Base-by-base conservation (phyloP, 1,140 invertebrate species). In the Hylaeus volcanicus region DNA sequence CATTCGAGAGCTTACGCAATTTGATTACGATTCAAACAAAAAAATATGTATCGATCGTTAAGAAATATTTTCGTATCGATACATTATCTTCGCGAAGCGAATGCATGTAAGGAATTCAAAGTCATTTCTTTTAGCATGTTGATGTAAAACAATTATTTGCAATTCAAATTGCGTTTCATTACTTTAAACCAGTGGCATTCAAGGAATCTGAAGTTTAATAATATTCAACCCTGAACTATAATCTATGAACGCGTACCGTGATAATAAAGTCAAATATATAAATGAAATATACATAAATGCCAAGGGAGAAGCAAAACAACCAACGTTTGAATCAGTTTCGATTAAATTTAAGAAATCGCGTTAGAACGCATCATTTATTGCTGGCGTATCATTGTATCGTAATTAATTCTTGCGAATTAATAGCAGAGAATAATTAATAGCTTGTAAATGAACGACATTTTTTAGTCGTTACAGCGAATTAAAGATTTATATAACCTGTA, bases 121-220 rank as follows among this genome's bases (percentile, higher is more conserved):
- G 69, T 79, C 41, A 79, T 64, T 79, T 73, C 70, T 70, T 63
- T 73, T 63, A 39, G 2, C 61, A 41, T n/a, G 26, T n/a, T 56
- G 58, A 48, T 53, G n/a, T 43, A 64, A 63, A 55, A 45, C 39
- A 73, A 73, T 56, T 74, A 65, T 74, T 73, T 65, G 41, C 60
- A 73, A 56, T 79, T 73, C 51, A 79, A 79, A 79, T 77, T 51
- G 41, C n/a, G 45, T 14, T 45, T 15, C 48, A 37, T 56, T n/a
- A 43, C 1, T 63, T 79, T 37, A n/a, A 14, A 48, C 14, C 56
- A 71, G 45, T 43, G 58, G 26, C 48, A 48, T 64, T 48, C 41
- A 63, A 8, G 2, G 60, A 3, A 9, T 51, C 6, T 14, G 9
- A 51, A n/a, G 14, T 55, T 64, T 11, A 43, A 55, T 56, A 63